Conservation (phyloP, 2,113 vertebrate genomes). For the Aegithalos caudatus region DNA sequence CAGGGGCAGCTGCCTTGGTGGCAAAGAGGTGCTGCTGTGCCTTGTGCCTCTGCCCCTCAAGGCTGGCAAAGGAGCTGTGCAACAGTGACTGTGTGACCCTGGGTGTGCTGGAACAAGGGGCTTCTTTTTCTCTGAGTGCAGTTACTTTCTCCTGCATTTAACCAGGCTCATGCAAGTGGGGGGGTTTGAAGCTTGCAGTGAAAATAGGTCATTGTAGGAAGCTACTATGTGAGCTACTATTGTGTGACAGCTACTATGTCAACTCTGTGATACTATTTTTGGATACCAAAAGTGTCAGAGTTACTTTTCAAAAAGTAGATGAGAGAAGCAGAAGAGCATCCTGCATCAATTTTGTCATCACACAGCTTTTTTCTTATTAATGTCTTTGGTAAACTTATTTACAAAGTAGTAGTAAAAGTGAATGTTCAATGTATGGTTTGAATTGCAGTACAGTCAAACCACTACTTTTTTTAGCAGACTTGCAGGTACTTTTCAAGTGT, state of each 20-base stretch:
- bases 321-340: neutral
- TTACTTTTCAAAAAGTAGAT: neutral
- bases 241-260: neutral
- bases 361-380: neutral
- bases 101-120: rapidly evolving
- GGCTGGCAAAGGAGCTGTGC: neutral
- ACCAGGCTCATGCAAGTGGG: neutral
- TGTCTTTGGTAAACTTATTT: neutral
- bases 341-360: neutral
- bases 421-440: neutral
- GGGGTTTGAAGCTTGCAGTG: rapidly evolving
- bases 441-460: neutral
- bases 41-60: neutral
- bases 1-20: neutral
- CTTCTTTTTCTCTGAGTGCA: neutral
- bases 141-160: neutral
- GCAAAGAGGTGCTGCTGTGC: neutral
- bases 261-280: neutral
- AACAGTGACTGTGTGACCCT: rapidly evolving
- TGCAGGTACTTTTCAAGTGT: neutral
- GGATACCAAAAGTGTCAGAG: neutral
- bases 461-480: neutral
- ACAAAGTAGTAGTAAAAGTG: neutral
- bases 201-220: conserved; percentile 25
- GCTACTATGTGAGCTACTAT: neutral